Base-by-base conservation (phyloP, 2,113 vertebrate genomes). In the Tichodroma muraria region DNA sequence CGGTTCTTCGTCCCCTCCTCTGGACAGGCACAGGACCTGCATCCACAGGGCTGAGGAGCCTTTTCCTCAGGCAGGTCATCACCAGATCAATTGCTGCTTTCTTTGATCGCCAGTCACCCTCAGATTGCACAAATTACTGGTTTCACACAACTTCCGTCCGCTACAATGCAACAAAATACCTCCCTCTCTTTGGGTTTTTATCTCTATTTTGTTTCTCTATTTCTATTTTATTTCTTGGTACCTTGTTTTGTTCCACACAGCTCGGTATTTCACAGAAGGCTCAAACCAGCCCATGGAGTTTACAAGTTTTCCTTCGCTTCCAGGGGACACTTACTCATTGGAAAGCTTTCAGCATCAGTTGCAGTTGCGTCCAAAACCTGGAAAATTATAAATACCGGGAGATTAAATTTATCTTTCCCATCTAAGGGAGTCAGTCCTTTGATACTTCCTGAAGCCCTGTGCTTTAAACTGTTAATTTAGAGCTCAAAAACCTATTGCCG, bases 371-470 rank as follows among this genome's bases (percentile, higher is more conserved):
- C 80, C 85, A 89, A 91, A 95, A 15, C 24, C 44, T 33, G 52
- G 78, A 37, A 95, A 95, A 95, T 72, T 77, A 80, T 88, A 95
- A 96, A 95, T 63, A 80, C 8, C 3, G 4, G 17, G 71, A 78
- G 83, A 89, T 78, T 69, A 97, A 92, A 93, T 61, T 49, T 25
- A 47, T 63, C 90, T 91, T 84, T 63, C 63, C 38, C 31, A 35
- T 75, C 45, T 42, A 22, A 61, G 30, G 15, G 44, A 92, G 61
- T 49, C 82, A 69, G 35, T 63, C 80, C 68, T 97, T 85, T 69
- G 71, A 79, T 85, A 69, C 52, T 20, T 79, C 78, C 87, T 54
- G 64, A 96, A 96, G 76, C 16, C 13, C 47, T 6, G 13, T 25
- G 33, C 21, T 79, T 91, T 63, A 68, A 64, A 76, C 13, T 3